Conservation (phyloP, 1,140 invertebrate species). For the Macrocentrus cingulum region DNA sequence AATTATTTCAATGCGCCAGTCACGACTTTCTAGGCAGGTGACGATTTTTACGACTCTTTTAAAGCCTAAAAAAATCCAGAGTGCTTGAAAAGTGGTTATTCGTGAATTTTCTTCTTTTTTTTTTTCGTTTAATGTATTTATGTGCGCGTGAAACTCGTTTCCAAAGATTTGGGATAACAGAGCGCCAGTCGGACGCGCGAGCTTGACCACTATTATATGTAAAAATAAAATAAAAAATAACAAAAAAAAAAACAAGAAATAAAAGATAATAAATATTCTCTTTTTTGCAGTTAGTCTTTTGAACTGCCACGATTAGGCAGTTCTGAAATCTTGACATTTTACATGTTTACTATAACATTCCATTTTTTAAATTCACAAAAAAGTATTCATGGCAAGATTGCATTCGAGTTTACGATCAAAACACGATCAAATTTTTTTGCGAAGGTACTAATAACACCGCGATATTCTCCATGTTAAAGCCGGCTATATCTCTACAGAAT, state of each 20-base stretch:
- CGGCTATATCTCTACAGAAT: not conserved
- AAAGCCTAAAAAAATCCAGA: too few species aligned
- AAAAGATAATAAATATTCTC: not conserved
- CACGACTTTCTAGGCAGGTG: too few species aligned
- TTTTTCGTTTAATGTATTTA: too few species aligned
- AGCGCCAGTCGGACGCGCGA: too few species aligned
- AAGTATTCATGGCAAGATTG: conserved; percentile 8
- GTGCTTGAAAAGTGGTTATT: too few species aligned
- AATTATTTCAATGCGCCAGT: not conserved
- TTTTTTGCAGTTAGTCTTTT: not conserved
- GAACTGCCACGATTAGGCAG: conserved; percentile 6
- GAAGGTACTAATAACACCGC: not conserved
- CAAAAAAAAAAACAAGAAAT: too few species aligned
- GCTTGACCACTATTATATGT: not conserved
- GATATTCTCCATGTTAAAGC: not conserved
- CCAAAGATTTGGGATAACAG: too few species aligned
- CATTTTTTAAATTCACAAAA: too few species aligned
- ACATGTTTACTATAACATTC: too few species aligned
- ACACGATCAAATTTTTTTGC: not conserved
- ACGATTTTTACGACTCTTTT: too few species aligned
- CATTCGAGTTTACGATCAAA: conserved; percentile 10
- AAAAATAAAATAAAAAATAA: not conserved
- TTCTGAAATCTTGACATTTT: not conserved
- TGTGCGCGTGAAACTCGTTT: too few species aligned
- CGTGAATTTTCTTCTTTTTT: too few species aligned